Evolutionary conservation across 2,797 vertebrate genomes (phyloP), one percentile per base, ranked within the genome.

Genomic region (Mormyrops attenuatus): DNA sequence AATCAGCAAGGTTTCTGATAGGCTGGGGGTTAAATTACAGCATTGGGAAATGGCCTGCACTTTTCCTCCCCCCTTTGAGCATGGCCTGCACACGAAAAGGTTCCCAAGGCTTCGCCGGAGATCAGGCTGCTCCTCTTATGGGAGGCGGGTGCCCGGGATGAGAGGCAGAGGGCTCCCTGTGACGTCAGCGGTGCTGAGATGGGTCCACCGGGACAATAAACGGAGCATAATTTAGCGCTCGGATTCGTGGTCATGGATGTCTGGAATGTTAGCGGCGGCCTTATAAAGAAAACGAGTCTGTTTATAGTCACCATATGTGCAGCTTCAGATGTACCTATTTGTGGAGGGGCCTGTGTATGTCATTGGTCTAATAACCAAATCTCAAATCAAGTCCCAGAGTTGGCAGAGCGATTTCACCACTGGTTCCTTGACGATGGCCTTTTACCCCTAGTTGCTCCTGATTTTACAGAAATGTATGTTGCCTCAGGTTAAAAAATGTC

Each of bases 11-110:
- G 90, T 86, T 88, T 41, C 88, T 73, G 90, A 92, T 91, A 88
- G 90, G 91, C 90, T 87, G 88, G 87, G 87, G 91, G 57, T 85
- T 93, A 88, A 92, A 89, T 91, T 90, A 92, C 91, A 93, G 92
- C 88, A 89, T 93, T 91, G 90, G 91, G 91, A 93, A 92, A 92
- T 91, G 90, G 91, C 91, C 53, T 89, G 60, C 49, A 80, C 77
- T 91, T 91, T 90, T 93, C 94, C 93, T 92, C 89, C 89, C 92
- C 89, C 90, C 88, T 57, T 91, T 88, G 87, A 92, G 85, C 90
- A 90, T 85, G 89, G 92, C 87, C 92, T 93, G 94, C 92, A 91
- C 92, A 90, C 91, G 89, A 93, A 86, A 82, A 89, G 73, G 4
- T 84, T 86, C 73, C 41, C 73, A 9, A n/a, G 73, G 73, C 38